Conservation (phyloP, 2,888 invertebrate genomes). For the Coelogynopora nodosa region DNA sequence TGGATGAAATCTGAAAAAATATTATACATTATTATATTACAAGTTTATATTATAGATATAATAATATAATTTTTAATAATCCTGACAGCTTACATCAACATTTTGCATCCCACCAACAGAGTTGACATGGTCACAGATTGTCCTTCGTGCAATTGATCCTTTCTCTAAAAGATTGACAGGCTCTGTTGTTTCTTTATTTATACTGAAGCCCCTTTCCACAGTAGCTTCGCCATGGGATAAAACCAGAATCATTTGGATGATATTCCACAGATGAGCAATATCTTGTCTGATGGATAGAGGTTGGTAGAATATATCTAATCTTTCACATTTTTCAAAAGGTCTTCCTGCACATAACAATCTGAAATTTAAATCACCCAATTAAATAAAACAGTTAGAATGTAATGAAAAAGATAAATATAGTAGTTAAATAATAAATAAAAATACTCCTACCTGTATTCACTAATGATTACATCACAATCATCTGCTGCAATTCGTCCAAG, state of each 20-base stretch:
- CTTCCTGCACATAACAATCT: neutral
- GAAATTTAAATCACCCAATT: neutral
- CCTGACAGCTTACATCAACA: conserved; percentile 31
- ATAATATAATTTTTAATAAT: conserved; percentile 22
- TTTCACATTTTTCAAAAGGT: neutral
- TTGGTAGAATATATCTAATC: neutral
- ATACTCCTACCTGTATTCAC: neutral
- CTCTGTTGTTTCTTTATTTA: conserved; percentile 11
- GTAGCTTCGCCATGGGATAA: conserved; percentile 7
- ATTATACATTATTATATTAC: conserved; percentile 27
- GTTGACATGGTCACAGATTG: conserved; percentile 24
- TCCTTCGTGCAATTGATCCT: conserved; percentile 18
- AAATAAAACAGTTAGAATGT: neutral
- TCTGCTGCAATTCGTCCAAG: neutral
- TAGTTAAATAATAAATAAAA: neutral
- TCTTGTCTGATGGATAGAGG: neutral
- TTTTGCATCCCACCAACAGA: conserved; percentile 26
- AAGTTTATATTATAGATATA: conserved; percentile 28
- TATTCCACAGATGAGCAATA: neutral
- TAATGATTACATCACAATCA: neutral
- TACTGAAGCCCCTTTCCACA: conserved; percentile 18
- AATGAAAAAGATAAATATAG: neutral
- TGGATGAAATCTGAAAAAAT: conserved; percentile 31
- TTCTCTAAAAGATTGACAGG: conserved; percentile 17
- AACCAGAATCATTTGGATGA: conserved; percentile 15